Evolutionary conservation across 2,888 invertebrate genomes (phyloP), one percentile per base, ranked within the genome.

Genomic region (Barypeithes pellucidus): DNA sequence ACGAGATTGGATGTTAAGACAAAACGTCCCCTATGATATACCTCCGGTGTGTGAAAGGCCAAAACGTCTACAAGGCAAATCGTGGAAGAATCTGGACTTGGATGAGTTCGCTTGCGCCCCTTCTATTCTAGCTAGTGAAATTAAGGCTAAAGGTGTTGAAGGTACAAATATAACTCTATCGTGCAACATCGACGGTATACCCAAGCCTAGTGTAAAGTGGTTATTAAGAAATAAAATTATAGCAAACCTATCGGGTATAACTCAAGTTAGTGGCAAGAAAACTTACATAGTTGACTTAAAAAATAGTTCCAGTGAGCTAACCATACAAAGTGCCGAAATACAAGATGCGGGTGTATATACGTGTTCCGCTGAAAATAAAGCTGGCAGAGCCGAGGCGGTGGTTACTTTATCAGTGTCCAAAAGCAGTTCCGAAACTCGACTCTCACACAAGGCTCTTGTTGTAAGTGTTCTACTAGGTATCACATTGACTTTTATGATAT

Each of bases 71-170:
- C 86, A 87, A 61, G 89, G 89, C 3, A 90, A 90, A 76, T 86
- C 92, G 1, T 95, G 94, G 94, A 93, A 93, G 83, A 89, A 91
- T 77, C 88, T 94, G 54, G 92, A 92, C 75, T 85, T 94, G 72
- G 94, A 94, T 82, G 94, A 95, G 78, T 94, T 94, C 82, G 94
- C 94, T 0, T 95, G 95, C 82, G 88, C 89, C 74, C 94, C 94
- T 0, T 90, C 91, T 83, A 91, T 93, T 24, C 88, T 89, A 70
- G 90, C 92, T 5, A 86, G 88, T 8, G 88, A 89, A 52, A 88
- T 88, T 9, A 88, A 88, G 59, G 90, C 91, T 9, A 89, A 89
- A 74, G 93, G 92, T 0, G 87, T 90, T 16, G 93, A 93, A 85
- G 93, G 94, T 0, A 89, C 89, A 60, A 94, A 94, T 82, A 90